A percentile compares a stretch with the other conserved stretches of the same genome.
These are phyloP conservation scores for Julus scandinavius DNA, from an alignment of 2,888 invertebrate species.

Conservation along the genomic window DNA sequence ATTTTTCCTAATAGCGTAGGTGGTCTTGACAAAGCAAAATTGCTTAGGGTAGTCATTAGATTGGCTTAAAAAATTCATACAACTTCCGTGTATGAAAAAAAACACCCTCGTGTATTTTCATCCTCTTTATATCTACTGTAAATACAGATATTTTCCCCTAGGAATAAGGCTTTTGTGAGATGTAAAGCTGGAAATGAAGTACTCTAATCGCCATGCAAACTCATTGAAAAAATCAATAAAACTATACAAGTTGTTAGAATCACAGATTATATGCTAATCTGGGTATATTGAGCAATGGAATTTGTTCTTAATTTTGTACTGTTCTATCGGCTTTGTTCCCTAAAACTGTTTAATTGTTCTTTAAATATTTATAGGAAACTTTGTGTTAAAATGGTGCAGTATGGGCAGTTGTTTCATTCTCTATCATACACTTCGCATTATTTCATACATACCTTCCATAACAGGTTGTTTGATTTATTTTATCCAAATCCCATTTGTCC, in stretches of 20 bases:
- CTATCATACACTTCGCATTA: too few relatives aligned
- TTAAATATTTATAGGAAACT: neutral
- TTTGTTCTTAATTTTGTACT: neutral
- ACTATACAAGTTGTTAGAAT: too few relatives aligned
- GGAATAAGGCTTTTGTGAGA: neutral
- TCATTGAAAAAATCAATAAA: too few relatives aligned
- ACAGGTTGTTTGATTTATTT: neutral
- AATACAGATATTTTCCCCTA: neutral
- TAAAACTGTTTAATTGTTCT: too few relatives aligned
- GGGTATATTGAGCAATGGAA: too few relatives aligned
- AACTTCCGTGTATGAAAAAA: conserved; percentile 30
- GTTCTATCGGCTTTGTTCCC: neutral
- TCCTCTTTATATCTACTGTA: neutral
- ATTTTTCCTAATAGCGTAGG: conserved; percentile 45
- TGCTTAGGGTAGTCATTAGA: conserved; percentile 1
- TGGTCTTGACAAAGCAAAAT: conserved; percentile 10
- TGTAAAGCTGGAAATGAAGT: neutral
- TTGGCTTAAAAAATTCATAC: neutral
- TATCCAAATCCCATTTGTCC: conserved; percentile 5
- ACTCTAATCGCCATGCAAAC: neutral
- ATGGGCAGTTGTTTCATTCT: neutral
- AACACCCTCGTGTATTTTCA: neutral
- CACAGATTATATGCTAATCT: neutral
- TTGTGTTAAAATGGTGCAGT: neutral
- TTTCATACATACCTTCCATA: too few relatives aligned